Evolutionary conservation across 2,113 vertebrate species (phyloP).

Genomic region (Oceanodroma tethys): DNA sequence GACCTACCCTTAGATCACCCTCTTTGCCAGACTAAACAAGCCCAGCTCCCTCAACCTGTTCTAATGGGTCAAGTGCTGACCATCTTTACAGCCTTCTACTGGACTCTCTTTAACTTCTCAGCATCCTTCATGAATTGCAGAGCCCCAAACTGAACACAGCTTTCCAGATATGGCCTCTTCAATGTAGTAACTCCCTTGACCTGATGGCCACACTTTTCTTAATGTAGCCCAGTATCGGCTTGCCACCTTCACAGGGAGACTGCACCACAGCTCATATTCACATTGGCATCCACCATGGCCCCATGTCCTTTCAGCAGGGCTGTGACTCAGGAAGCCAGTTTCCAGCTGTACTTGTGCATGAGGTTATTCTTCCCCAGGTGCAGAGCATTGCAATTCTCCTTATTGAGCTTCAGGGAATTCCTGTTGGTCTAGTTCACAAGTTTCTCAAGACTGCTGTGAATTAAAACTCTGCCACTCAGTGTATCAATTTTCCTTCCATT

Average conservation of each 20-base stretch:
- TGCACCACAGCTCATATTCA: not conserved
- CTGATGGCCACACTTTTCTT: not conserved
- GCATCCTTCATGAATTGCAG: not conserved
- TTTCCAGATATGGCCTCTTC: not conserved
- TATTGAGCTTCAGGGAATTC: not conserved
- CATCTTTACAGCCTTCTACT: not conserved
- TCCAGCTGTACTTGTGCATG: not conserved
- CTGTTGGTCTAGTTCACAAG: not conserved
- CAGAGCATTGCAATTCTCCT: not conserved
- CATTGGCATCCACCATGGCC: not conserved
- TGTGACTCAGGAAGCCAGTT: not conserved
- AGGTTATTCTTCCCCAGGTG: not conserved
- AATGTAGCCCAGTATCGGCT: not conserved
- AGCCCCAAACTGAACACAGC: not conserved
- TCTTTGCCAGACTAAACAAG: not conserved
- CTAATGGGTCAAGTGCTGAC: not conserved
- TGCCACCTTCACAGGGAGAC: not conserved
- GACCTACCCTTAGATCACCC: not conserved
- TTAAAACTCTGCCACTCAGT: not conserved
- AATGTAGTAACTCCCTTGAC: not conserved
- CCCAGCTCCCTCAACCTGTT: not conserved
- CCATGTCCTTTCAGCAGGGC: not conserved
- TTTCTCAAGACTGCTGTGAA: not conserved
- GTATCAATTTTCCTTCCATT: not conserved
- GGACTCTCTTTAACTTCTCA: not conserved